Base-by-base conservation (phyloP, 2,113 vertebrate genomes). In the Equus quagga region DNA sequence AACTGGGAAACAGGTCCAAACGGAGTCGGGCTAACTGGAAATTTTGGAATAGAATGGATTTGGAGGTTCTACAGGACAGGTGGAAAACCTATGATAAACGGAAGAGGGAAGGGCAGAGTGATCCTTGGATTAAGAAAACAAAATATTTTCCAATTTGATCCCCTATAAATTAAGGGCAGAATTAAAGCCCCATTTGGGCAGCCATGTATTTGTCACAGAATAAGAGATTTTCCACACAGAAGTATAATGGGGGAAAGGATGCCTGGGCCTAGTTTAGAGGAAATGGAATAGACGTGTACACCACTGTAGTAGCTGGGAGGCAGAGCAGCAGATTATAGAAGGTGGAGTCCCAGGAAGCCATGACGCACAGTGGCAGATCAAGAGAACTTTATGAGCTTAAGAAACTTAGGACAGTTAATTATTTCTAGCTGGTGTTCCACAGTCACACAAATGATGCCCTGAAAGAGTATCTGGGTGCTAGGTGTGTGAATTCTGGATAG, bases 81-180 rank as follows among this genome's bases (percentile, higher is more conserved):
- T 69, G n/a, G 65, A 24, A n/a, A 62, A 19, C 19, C 69, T 92
- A 36, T 41, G 44, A 92, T 49, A 90, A 94, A 69, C 41, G 26
- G 33, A 10, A 89, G 13, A 44, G 8, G 28, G 44, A 96, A 79
- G 17, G 51, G 49, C 1, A 46, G 33, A 94, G 92, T 62, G 23
- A 80, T 15, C 3, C 36, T 46, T 78, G 31, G 18, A 64, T 87
- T 84, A 91, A 83, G n/a, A 91, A 73, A 79, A 88, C 18, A 80
- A 92, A 76, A 31, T 44, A 80, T 72, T 94, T 97, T 84, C 56
- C 8, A 51, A 41, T 75, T 85, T 86, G 65, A 56, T 46, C 26
- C 24, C 51, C 7, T 94, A 79, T 41, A 89, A 92, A 80, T 73
- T 75, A 80, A 75, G 75, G 44, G 23, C 18, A 96, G 46, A 96